These are phyloP conservation scores for Metopolophium dirhodum DNA, from an alignment of 1,140 invertebrate species.

Conservation along the genomic window DNA sequence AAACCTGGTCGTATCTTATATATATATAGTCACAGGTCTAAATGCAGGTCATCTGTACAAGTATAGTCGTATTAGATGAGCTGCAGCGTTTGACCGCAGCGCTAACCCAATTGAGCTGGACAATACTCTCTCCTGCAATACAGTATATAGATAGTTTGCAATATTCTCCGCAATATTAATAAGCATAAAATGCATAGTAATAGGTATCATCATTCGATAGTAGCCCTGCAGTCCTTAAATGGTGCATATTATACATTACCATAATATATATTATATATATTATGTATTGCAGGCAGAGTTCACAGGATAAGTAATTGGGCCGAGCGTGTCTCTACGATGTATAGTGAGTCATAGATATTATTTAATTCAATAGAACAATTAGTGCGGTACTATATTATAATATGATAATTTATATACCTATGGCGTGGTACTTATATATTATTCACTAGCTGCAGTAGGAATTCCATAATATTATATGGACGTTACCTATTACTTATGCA, in stretches of 20 bases:
- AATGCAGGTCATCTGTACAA: background rate
- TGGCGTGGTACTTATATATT: background rate
- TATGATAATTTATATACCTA: no score
- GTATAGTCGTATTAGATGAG: background rate
- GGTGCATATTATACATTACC: no score
- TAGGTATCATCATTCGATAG: background rate
- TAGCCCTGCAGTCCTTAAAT: no score
- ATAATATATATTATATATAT: background rate
- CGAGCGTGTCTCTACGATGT: no score
- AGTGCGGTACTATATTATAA: background rate
- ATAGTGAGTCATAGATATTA: background rate
- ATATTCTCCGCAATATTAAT: background rate
- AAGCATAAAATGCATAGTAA: background rate
- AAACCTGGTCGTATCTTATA: background rate
- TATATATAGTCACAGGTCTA: background rate
- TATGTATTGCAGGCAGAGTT: background rate
- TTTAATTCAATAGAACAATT: background rate
- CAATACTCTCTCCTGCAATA: background rate
- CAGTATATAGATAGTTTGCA: background rate
- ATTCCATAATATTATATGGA: background rate
- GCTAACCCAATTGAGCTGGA: background rate
- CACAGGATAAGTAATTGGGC: background rate
- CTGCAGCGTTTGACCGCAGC: background rate
- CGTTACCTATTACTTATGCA: background rate
- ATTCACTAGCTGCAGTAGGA: background rate